A percentile compares a stretch with the other conserved stretches of the same genome.
Evolutionary conservation across 2,888 invertebrate species (phyloP).

Genomic region (Nesidiocoris tenuis): DNA sequence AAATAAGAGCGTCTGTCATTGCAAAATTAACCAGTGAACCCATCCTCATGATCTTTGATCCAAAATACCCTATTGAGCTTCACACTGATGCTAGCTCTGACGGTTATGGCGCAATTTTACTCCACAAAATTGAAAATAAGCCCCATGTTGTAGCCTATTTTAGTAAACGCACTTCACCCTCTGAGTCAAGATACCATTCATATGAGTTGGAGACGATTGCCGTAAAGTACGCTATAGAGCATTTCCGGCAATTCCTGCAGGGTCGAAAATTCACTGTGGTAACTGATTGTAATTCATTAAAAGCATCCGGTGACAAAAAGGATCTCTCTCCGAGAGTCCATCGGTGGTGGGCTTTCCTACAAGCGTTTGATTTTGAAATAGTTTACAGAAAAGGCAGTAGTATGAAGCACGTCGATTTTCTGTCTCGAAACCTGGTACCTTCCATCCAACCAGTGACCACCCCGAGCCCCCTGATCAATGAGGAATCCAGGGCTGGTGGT

Average conservation of each 20-base stretch:
- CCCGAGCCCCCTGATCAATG: neutral
- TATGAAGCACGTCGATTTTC: neutral
- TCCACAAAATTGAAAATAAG: constrained; percentile 7
- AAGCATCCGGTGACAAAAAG: neutral
- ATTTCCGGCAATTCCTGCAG: neutral
- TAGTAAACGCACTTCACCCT: neutral
- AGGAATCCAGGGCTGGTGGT: too few species aligned
- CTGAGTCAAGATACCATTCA: neutral
- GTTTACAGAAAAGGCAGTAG: neutral
- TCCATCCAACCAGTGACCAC: neutral
- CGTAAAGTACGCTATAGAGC: neutral
- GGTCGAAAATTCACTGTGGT: constrained; percentile 37
- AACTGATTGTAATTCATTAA: neutral
- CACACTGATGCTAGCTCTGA: too few species aligned
- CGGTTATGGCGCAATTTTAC: constrained; percentile 15
- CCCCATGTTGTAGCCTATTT: constrained; percentile 19
- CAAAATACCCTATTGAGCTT: constrained; percentile 3
- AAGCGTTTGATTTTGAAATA: constrained; percentile 8
- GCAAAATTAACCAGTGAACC: constrained; percentile 7
- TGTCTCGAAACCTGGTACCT: neutral
- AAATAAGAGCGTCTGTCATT: constrained; percentile 2
- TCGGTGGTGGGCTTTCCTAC: constrained; percentile 9
- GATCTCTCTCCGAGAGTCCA: neutral
- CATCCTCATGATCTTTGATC: constrained; percentile 18
- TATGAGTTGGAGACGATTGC: constrained; percentile 17